Conservation (phyloP, 2,888 invertebrate species). For the Lymantria dispar region DNA sequence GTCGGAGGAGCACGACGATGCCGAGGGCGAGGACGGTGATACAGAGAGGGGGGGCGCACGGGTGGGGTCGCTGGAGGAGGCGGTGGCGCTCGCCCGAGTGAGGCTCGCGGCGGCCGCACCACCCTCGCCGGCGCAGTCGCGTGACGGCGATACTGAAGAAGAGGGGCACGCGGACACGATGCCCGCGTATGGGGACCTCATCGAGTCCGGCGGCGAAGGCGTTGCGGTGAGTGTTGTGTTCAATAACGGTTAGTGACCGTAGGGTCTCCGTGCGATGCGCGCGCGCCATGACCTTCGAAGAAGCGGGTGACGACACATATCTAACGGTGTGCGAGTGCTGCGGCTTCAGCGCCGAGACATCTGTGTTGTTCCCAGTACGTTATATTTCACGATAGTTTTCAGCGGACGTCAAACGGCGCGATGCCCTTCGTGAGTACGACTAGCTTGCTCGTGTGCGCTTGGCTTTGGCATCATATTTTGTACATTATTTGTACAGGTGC, state of each 20-base stretch:
- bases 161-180: slow-evolving; percentile 73
- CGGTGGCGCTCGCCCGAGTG: slow-evolving; percentile 74
- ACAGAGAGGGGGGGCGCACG: slow-evolving; percentile 61
- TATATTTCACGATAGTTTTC: slow-evolving; percentile 74
- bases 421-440: slow-evolving; percentile 79
- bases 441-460: slow-evolving; percentile 58
- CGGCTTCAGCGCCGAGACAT: slow-evolving; percentile 79
- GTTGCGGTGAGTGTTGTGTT: slow-evolving; percentile 57
- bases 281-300: slow-evolving; percentile 81
- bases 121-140: slow-evolving; percentile 63
- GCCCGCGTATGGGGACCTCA: slow-evolving; percentile 80
- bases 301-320: slow-evolving; percentile 73
- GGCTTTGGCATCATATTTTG: slow-evolving; percentile 29
- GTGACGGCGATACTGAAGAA: slow-evolving; percentile 71
- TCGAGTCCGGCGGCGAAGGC: slow-evolving; percentile 64
- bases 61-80: slow-evolving; percentile 80
- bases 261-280: slow-evolving; percentile 69
- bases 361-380: slow-evolving; percentile 77
- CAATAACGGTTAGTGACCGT: slow-evolving; percentile 51
- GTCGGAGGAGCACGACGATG: slow-evolving; percentile 77
- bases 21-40: slow-evolving; percentile 67
- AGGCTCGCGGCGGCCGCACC: slow-evolving; percentile 66
- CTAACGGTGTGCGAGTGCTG: slow-evolving; percentile 80
- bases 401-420: slow-evolving; percentile 56
- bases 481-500: slow-evolving; percentile 49